Base-by-base conservation (phyloP, 2,113 vertebrate species). In the Hippocampus mohnikei region DNA sequence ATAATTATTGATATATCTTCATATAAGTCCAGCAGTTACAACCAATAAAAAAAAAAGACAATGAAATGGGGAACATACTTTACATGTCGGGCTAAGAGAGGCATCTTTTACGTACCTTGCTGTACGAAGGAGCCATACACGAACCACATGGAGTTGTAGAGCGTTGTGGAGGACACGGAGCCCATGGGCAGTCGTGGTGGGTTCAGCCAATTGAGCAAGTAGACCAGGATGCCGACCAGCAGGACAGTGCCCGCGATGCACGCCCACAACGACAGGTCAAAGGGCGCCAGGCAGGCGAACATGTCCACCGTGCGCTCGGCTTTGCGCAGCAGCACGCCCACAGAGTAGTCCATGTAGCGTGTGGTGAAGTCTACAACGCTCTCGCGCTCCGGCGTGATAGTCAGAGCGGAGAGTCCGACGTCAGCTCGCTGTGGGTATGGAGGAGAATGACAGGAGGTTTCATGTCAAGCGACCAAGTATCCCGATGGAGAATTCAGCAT, bases 101-200 rank as follows among this genome's bases (percentile, higher is more conserved):
- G n/a, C 27, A 46, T 15, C 21, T 23, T 29, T 41, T 69, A 75
- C 93, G 94, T 93, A 99, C 97, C 97, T 95, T 98, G 97, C 13
- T 99, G 97, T 40, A 98, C 95, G 74, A 99, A 98, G 72, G 97
- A 98, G 82, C 97, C 97, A 0, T 98, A 99, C 72, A 99, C 97
- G 66, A 99, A 96, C 97, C 97, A 99, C 96, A 99, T 98, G 89
- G 97, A 98, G 84, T 98, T 98, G 90, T 98, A 98, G 72, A 99
- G 94, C 0, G 96, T 99, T 21, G 96, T 98, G 6, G 96, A 96
- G 1, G 96, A 96, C 90, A 99, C 94, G 0, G 95, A 95, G 75
- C 96, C 96, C 97, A 98, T 97, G 81, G 96, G 97, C 53, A 98
- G 93, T 16, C 97, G 93, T 0, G 96, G 97, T 0, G 96, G 97